Conservation (phyloP, 2,113 vertebrate genomes). For the Brevimyrus niger region DNA sequence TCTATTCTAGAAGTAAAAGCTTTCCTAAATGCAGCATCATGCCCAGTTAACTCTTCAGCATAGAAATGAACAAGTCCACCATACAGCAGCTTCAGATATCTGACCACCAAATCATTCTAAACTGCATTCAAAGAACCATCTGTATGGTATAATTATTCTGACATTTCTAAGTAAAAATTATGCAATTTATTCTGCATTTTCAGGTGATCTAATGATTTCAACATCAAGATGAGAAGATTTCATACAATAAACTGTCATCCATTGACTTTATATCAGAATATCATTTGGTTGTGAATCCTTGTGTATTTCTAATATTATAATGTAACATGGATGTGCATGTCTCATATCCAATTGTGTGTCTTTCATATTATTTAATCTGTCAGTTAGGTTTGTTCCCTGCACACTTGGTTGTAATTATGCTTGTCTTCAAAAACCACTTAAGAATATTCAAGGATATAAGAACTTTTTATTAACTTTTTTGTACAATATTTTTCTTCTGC, state of each 20-base stretch:
- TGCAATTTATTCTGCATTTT: not conserved
- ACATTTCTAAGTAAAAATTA: not conserved
- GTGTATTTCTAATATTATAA: not conserved
- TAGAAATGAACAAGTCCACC: not conserved
- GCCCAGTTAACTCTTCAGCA: not conserved
- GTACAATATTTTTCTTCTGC: too few species aligned
- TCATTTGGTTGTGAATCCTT: not conserved
- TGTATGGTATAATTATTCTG: not conserved
- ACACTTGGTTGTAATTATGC: not conserved
- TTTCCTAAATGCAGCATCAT: not conserved
- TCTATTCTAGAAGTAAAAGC: not conserved
- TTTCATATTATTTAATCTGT: not conserved
- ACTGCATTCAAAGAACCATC: not conserved
- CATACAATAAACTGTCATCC: not conserved
- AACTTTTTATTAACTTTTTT: not conserved
- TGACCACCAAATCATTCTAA: not conserved
- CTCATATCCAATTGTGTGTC: not conserved
- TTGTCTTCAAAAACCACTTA: not conserved
- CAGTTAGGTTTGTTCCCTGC: not conserved
- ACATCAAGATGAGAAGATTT: not conserved
- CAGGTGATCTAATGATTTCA: not conserved
- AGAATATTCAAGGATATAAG: not conserved
- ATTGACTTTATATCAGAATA: not conserved
- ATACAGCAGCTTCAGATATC: not conserved
- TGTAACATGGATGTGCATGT: not conserved